Percentiles rank a stretch among this genome's conserved stretches.
Conservation (phyloP, 2,113 vertebrate species). For the Bagarius yarrelli region DNA sequence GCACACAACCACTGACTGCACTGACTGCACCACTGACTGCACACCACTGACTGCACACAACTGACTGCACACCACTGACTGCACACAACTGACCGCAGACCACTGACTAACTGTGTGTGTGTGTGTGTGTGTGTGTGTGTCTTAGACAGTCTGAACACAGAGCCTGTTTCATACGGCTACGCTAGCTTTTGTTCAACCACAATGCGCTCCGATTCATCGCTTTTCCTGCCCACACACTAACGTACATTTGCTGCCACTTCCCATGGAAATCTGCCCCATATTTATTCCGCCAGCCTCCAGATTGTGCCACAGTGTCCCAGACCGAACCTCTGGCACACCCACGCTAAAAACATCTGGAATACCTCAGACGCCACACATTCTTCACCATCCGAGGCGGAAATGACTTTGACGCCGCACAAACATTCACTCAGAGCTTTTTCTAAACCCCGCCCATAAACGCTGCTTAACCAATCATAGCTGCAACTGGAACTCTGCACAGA, state of each 20-base stretch:
- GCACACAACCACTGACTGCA: too few relatives aligned
- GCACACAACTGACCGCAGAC: too few relatives aligned
- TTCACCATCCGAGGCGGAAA: slow-evolving; percentile 4
- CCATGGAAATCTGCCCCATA: slow-evolving; percentile 29
- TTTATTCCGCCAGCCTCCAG: background rate
- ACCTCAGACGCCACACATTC: background rate
- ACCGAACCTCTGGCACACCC: background rate
- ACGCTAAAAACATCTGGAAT: slow-evolving; percentile 17
- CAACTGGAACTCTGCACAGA: background rate
- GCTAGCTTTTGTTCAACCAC: slow-evolving; percentile 48
- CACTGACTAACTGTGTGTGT: too few relatives aligned
- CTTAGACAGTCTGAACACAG: slow-evolving; percentile 15
- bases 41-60: too few relatives aligned
- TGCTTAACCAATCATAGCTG: background rate
- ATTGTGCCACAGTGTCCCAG: background rate
- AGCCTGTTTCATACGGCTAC: slow-evolving; percentile 24
- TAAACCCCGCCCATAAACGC: background rate
- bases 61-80: too few relatives aligned
- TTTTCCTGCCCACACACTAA: slow-evolving; percentile 25
- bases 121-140: slow-evolving; percentile 6
- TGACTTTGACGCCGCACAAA: background rate
- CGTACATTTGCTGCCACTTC: slow-evolving; percentile 25
- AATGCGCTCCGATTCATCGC: slow-evolving; percentile 43
- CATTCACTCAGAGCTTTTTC: too few relatives aligned
- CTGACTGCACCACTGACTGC: too few relatives aligned